phyloP scores from a whole-genome alignment of 2,797 vertebrate genomes.

The Poecile montanus region DNA sequence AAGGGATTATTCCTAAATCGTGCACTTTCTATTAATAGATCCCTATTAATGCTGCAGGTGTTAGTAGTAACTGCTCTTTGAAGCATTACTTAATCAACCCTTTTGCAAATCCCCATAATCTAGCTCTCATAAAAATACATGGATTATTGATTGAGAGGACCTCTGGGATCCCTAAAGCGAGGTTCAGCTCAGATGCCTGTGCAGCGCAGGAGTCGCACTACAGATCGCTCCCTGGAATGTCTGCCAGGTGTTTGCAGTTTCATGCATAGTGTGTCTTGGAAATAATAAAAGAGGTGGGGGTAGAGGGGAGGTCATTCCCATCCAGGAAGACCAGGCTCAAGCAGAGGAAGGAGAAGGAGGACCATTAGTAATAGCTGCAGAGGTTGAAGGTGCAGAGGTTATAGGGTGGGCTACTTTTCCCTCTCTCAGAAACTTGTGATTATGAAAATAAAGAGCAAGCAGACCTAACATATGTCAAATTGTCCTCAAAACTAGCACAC shows the following conservation, averaged over 20 bases:
- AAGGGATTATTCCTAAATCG: constrained; percentile 62
- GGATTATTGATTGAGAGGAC: constrained; percentile 81
- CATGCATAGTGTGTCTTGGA: constrained; percentile 21
- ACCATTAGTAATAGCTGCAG: constrained; percentile 4
- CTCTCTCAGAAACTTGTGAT: neutral
- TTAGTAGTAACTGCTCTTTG: constrained; percentile 70
- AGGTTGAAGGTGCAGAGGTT: neutral
- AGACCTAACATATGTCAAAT: neutral
- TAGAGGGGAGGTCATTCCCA: constrained; percentile 46
- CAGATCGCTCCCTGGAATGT: constrained; percentile 65
- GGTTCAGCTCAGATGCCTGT: constrained; percentile 60
- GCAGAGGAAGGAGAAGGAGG: constrained; percentile 30
- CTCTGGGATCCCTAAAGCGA: constrained; percentile 75
- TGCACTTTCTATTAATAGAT: constrained; percentile 74
- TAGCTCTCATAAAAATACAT: constrained; percentile 77
- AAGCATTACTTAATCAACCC: constrained; percentile 75
- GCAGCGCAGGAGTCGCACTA: constrained; percentile 57
- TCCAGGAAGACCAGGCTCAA: constrained; percentile 24
- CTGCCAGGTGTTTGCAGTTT: constrained; percentile 76
- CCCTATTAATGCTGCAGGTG: constrained; percentile 79
- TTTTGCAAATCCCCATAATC: constrained; percentile 79
- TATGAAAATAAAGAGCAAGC: neutral
- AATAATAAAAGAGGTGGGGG: constrained; percentile 58
- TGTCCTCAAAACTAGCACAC: neutral
- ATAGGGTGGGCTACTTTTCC: neutral